Evolutionary conservation across 2,113 vertebrate genomes (phyloP).

Genomic region (Trachemys scripta): DNA sequence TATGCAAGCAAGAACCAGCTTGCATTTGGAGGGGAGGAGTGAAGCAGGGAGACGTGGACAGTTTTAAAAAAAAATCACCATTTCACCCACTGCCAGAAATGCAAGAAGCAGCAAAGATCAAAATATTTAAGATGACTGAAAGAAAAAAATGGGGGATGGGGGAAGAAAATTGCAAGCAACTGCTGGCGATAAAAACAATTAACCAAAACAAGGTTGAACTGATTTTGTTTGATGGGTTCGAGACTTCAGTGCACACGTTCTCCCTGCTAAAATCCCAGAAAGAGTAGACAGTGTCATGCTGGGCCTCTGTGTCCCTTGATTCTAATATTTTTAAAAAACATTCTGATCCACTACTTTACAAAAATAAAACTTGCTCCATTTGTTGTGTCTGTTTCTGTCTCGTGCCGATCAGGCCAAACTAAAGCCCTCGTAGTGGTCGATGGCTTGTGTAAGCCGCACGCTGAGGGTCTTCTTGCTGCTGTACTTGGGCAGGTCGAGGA

Average conservation of each 20-base stretch:
- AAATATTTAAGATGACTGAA: background rate
- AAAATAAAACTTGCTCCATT: conserved; percentile 77
- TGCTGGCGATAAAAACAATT: background rate
- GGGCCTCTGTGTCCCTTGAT: background rate
- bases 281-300: conserved; percentile 11
- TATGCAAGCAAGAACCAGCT: conserved; percentile 54
- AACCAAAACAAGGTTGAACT: conserved; percentile 4
- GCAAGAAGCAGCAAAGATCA: conserved; percentile 5
- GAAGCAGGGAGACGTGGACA: background rate
- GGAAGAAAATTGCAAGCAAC: conserved; percentile 3
- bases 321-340: background rate
- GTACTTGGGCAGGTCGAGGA: conserved; percentile 97
- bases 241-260: background rate
- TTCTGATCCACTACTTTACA: conserved; percentile 67
- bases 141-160: background rate
- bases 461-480: conserved; percentile 91
- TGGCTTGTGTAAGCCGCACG: conserved; percentile 88
- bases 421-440: conserved; percentile 97
- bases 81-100: conserved; percentile 4
- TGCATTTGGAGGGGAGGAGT: background rate
- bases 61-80: conserved; percentile 10
- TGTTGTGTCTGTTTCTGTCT: background rate
- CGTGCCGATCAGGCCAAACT: conserved; percentile 87
- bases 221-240: background rate
- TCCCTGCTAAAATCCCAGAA: conserved; percentile 24